Conservation (phyloP, 2,113 vertebrate species). For the Strigops habroptila region DNA sequence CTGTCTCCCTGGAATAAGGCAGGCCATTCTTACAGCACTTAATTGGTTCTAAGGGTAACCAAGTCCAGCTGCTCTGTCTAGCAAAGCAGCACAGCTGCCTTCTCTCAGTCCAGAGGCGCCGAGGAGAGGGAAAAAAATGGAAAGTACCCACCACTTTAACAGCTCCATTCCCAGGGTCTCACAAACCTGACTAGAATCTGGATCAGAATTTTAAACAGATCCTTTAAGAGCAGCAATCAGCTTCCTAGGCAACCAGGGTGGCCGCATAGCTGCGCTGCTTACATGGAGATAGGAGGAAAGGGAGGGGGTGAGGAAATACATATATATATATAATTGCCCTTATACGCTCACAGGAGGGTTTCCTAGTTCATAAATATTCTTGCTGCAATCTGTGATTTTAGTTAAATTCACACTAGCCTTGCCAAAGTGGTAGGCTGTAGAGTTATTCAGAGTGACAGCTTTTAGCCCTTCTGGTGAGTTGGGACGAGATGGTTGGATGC, state of each 20-base stretch:
- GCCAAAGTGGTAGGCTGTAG: not conserved
- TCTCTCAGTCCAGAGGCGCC: not conserved
- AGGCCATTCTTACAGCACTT: constrained; percentile 23
- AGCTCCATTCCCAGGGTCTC: constrained; percentile 39
- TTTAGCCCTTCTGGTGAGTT: constrained; percentile 15
- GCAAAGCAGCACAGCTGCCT: constrained; percentile 45
- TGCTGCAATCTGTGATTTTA: constrained; percentile 26
- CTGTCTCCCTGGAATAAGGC: not conserved
- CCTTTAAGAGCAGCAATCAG: constrained; percentile 42
- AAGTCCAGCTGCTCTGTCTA: constrained; percentile 50
- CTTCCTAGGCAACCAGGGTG: constrained; percentile 64
- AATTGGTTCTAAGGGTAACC: constrained; percentile 39
- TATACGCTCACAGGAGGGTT: not conserved
- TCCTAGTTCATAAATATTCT: constrained; percentile 49
- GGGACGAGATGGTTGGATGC: not conserved
- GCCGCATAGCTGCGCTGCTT: not conserved
- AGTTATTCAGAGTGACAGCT: constrained; percentile 28
- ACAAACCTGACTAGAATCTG: constrained; percentile 41
- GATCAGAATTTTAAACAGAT: constrained; percentile 51
- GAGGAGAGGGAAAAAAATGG: not conserved
- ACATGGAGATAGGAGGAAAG: constrained; percentile 4
- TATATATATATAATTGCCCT: not conserved
- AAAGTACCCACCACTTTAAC: not conserved
- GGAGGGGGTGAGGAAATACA: not conserved
- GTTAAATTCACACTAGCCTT: not conserved